Base-by-base conservation (phyloP, 1,140 invertebrate species). In the Melanaphis sacchari region DNA sequence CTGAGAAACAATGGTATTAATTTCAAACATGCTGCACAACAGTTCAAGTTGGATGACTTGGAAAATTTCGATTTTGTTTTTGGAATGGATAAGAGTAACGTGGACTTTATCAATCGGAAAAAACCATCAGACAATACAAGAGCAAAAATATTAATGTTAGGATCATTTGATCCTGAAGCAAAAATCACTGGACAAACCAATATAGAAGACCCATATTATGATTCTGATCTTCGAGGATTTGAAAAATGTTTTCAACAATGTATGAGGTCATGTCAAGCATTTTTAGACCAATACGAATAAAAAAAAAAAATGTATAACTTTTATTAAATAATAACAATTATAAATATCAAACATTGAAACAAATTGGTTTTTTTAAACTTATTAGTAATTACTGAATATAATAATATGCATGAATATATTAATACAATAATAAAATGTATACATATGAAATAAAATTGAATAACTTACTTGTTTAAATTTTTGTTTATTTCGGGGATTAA, bases 201-300 rank as follows among this genome's bases (percentile, higher is more conserved):
- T 94, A 98, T 99, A 94, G 96, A 97, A 95, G 98, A 99, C 96
- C 98, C 98, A 24, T 98, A 98, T 95, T 98, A 98, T 96, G 98
- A 96, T 94, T 95, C 94, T 93, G 96, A 96, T 94, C 95, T 96
- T 46, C 94, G 95, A 93, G 97, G 97, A 38, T 98, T 97, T 95
- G 96, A 97, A 94, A 96, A 96, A 95, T 97, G 96, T 94, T 97
- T 97, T 94, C 95, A 97, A 94, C 97, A 97, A 94, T 97, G 97
- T 94, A 94, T 96, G 0, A 96, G 97, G 94, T 96, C 96, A 93
- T 97, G 97, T 94, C 95, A 96, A 94, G 96, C 96, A 94, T 97
- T 98, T 95, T 95, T 97, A 90, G 96, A 97, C 0, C 93, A 94
- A 85, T 5, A 91, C 84, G 24, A 93, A 85, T 85, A 84, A 84